These are phyloP conservation scores for Aphrophora alni DNA, from an alignment of 2,888 invertebrate species.

Conservation along the genomic window DNA sequence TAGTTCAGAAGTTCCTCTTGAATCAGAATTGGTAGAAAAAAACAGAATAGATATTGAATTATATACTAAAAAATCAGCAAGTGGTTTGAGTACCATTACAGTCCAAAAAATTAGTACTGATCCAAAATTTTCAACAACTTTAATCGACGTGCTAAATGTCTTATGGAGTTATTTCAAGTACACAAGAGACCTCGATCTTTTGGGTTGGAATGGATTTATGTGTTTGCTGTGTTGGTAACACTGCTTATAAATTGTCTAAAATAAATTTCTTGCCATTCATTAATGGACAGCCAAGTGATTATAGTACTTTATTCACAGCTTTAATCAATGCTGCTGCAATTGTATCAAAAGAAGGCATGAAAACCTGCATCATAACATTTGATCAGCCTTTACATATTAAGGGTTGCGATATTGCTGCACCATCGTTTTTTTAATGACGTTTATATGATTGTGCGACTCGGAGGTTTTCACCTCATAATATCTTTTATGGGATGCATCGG, in stretches of 20 bases:
- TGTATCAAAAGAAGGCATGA: no score
- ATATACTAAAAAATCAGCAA: constrained; percentile 7
- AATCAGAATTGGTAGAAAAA: constrained; percentile 14
- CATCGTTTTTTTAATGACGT: background rate
- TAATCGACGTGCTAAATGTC: background rate
- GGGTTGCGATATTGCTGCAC: background rate
- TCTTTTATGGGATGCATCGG: background rate
- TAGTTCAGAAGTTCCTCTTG: background rate
- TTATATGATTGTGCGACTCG: background rate
- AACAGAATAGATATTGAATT: background rate
- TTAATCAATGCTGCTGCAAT: no score
- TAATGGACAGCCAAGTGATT: no score
- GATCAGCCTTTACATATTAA: no score
- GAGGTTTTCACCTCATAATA: background rate
- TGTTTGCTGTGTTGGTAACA: background rate
- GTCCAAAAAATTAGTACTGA: background rate
- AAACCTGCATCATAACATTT: no score
- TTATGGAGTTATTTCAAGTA: constrained; percentile 6
- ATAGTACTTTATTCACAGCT: no score
- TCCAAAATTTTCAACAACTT: background rate
- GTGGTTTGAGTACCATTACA: constrained; percentile 10
- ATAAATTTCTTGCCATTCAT: no score
- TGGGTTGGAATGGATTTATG: constrained; percentile 14
- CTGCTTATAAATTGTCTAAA: no score
- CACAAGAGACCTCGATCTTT: no score